phyloP scores from a whole-genome alignment of 2,113 vertebrate genomes.

The Hylia prasina region DNA sequence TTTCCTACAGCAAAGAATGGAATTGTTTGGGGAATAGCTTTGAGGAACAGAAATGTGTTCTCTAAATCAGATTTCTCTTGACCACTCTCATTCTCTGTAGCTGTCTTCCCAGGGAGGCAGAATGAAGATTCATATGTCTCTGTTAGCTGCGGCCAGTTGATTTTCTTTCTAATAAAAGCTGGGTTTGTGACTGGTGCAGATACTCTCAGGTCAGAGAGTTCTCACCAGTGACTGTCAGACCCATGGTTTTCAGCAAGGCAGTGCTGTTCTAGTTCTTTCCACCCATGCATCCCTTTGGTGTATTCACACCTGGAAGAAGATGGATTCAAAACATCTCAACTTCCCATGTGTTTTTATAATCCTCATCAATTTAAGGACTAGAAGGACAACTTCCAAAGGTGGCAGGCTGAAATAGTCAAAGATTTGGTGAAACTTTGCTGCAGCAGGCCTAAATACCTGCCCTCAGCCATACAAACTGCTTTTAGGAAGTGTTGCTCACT shows the following conservation, averaged over 20 bases:
- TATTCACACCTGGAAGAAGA: background rate
- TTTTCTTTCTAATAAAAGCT: background rate
- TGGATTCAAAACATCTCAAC: background rate
- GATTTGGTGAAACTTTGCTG: background rate
- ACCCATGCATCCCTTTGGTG: fast-evolving
- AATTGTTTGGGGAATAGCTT: constrained; percentile 10
- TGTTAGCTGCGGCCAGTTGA: background rate
- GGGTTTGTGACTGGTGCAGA: background rate
- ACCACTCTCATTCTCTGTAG: background rate
- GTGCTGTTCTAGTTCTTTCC: background rate
- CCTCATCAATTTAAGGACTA: background rate
- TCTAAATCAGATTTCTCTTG: constrained; percentile 26
- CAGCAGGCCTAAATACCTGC: background rate
- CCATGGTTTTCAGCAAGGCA: background rate
- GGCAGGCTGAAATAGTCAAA: background rate
- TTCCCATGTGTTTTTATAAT: background rate
- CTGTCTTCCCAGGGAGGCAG: background rate
- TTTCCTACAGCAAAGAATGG: background rate
- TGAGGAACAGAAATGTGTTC: background rate
- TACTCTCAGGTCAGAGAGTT: background rate
- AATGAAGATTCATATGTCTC: background rate
- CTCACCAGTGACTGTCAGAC: background rate
- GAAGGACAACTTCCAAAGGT: background rate
- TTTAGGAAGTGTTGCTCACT: background rate
- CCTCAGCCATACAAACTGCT: background rate